Conservation (phyloP, 2,888 invertebrate species). For the Clostera curtula region DNA sequence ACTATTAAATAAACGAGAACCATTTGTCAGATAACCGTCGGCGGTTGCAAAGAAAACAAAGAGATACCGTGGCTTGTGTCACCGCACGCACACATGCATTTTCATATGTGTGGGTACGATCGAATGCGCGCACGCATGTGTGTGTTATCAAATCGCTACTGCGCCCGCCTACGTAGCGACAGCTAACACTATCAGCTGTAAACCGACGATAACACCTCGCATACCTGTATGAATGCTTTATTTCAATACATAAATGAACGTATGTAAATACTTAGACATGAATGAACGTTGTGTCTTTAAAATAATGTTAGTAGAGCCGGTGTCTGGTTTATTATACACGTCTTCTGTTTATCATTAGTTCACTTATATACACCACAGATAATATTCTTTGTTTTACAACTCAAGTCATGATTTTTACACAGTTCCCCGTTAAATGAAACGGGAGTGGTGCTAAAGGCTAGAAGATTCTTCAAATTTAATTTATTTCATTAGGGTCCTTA, state of each 20-base stretch:
- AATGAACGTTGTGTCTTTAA: constrained; percentile 26
- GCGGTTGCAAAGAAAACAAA: constrained; percentile 57
- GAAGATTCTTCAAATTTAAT: too few species aligned
- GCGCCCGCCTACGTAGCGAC: constrained; percentile 52
- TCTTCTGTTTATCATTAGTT: too few species aligned
- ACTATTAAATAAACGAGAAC: constrained; percentile 44
- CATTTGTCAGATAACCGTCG: constrained; percentile 45
- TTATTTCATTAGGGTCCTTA: too few species aligned
- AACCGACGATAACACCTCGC: constrained; percentile 44
- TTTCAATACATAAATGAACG: constrained; percentile 13
- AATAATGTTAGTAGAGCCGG: too few species aligned
- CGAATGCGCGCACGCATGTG: constrained; percentile 13
- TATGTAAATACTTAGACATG: constrained; percentile 28
- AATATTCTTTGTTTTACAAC: too few species aligned
- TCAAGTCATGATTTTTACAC: too few species aligned
- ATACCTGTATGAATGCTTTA: constrained; percentile 39
- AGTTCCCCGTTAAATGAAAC: too few species aligned
- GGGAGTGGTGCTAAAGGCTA: too few species aligned
- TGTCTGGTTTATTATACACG: too few species aligned
- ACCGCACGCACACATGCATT: constrained; percentile 13
- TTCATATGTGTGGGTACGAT: constrained; percentile 1
- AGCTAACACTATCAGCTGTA: constrained; percentile 49
- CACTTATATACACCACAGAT: too few species aligned
- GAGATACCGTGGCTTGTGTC: constrained; percentile 43
- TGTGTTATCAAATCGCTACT: constrained; percentile 30